Conservation (phyloP, 2,888 invertebrate species). For the Mythimna vitellina region DNA sequence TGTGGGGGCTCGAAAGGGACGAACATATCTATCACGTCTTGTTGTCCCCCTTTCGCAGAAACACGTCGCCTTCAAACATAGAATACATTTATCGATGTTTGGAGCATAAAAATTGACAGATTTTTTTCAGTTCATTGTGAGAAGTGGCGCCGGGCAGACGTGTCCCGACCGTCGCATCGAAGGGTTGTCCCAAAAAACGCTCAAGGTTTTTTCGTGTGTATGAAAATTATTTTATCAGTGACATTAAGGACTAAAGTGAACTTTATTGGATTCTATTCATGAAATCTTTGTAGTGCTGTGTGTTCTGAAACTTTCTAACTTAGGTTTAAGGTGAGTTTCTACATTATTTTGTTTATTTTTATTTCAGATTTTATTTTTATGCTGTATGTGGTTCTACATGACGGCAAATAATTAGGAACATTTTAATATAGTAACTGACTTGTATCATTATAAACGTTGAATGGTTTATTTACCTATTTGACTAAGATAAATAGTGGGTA, state of each 20-base stretch:
- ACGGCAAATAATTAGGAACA: neutral
- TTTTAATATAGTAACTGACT: neutral
- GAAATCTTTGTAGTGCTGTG: conserved; percentile 72
- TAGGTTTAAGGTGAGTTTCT: conserved; percentile 68
- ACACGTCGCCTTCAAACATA: conserved; percentile 88
- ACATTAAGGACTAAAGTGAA: conserved; percentile 68
- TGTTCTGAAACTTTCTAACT: conserved; percentile 64
- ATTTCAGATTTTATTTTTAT: conserved; percentile 7
- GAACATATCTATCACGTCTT: conserved; percentile 70
- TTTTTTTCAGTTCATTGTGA: conserved; percentile 90
- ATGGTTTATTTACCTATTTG: neutral
- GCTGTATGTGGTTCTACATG: neutral
- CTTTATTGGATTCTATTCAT: conserved; percentile 67
- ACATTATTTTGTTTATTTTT: conserved; percentile 1
- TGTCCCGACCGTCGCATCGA: conserved; percentile 69
- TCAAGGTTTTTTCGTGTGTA: conserved; percentile 68
- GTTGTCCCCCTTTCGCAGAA: conserved; percentile 78
- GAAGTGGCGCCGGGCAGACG: conserved; percentile 76
- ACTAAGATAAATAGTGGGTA: neutral
- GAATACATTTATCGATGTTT: conserved; percentile 90
- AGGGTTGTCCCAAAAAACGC: conserved; percentile 81
- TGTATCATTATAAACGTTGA: neutral
- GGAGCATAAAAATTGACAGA: conserved; percentile 91
- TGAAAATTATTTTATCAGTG: conserved; percentile 63
- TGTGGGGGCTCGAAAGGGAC: conserved; percentile 84